These are phyloP conservation scores for Spheniscus humboldti DNA, from an alignment of 2,797 vertebrate genomes.

Conservation along the genomic window DNA sequence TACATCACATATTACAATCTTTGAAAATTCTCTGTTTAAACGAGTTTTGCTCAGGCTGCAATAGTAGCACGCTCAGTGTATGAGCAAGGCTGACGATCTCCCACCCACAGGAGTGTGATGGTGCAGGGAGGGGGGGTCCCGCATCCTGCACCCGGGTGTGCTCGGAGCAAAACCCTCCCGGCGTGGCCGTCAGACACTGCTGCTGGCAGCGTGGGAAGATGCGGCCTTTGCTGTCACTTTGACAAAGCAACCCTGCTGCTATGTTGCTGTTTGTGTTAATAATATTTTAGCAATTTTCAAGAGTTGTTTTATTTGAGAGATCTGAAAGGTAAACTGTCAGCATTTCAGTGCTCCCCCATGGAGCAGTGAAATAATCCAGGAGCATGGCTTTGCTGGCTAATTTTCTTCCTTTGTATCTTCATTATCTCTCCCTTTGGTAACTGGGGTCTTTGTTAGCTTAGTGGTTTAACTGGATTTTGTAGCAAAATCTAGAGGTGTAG, in stretches of 20 bases:
- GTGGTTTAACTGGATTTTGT: neutral
- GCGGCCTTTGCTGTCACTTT: neutral
- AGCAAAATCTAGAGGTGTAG: neutral
- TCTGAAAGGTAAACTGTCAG: neutral
- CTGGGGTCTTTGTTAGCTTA: neutral
- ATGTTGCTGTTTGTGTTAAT: neutral
- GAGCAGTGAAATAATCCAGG: neutral
- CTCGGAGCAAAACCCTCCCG: rapidly evolving
- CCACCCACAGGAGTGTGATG: neutral
- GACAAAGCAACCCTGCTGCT: conserved; percentile 4
- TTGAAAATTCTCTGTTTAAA: neutral
- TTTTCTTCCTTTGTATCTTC: neutral
- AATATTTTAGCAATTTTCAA: neutral
- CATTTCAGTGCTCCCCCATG: neutral
- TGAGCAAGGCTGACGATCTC: neutral
- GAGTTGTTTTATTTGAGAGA: neutral
- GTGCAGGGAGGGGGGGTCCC: neutral
- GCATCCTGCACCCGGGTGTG: rapidly evolving
- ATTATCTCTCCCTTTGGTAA: neutral
- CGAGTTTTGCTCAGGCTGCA: neutral
- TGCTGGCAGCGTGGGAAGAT: neutral
- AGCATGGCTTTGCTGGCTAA: neutral
- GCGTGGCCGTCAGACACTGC: rapidly evolving
- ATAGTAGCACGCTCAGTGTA: rapidly evolving
- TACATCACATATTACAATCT: neutral